Conservation (phyloP, 2,888 invertebrate genomes). For the Tuberolachnus salignus region DNA sequence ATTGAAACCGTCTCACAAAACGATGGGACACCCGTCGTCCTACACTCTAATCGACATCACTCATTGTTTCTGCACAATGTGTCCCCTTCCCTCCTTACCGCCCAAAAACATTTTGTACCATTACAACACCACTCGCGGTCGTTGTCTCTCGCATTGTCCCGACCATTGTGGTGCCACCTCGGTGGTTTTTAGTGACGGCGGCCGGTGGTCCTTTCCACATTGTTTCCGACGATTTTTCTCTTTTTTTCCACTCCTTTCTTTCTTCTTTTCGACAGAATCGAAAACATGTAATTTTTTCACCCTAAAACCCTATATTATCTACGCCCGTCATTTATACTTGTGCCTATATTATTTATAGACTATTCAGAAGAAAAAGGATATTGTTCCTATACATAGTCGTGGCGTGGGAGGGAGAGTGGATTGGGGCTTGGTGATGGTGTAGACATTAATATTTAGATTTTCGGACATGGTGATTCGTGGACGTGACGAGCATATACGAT, state of each 20-base stretch:
- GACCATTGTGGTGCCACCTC: constrained; percentile 8
- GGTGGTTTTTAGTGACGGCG: constrained; percentile 5
- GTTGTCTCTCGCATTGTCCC: constrained; percentile 33
- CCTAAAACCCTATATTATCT: constrained; percentile 10
- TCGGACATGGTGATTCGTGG: constrained; percentile 50
- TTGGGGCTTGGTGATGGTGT: too few relatives aligned
- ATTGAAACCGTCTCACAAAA: constrained; percentile 4
- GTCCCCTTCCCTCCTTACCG: too few relatives aligned
- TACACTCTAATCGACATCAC: constrained; percentile 40
- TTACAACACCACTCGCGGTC: constrained; percentile 4
- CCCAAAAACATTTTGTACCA: constrained; percentile 44
- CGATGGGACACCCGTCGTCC: neutral
- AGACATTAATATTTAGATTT: constrained; percentile 50
- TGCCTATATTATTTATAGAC: neutral
- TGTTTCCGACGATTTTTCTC: constrained; percentile 23
- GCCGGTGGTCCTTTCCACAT: constrained; percentile 18
- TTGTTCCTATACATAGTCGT: neutral
- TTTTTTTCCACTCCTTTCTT: too few relatives aligned
- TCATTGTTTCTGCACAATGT: constrained; percentile 52
- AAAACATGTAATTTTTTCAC: constrained; percentile 44
- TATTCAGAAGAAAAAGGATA: constrained; percentile 45
- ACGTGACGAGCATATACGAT: constrained; percentile 35
- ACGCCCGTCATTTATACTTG: neutral
- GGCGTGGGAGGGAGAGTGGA: neutral
- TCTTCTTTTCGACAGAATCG: constrained; percentile 40